Evolutionary conservation across 2,797 vertebrate genomes (phyloP).

Genomic region (Mormyrops attenuatus): DNA sequence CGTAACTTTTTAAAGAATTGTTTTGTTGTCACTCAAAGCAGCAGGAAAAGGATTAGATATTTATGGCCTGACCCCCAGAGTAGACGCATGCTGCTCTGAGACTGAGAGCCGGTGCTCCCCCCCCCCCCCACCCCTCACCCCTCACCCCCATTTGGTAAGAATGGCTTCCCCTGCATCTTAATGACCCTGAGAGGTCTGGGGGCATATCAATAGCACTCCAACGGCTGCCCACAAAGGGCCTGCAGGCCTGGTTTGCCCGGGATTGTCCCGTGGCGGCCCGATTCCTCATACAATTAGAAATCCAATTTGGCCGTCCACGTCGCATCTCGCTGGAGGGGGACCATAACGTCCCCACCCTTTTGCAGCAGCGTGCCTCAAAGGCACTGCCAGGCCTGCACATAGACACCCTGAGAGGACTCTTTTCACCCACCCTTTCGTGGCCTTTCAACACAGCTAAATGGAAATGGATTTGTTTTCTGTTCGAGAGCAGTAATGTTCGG

Average conservation of each 20-base stretch:
- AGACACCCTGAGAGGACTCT: neutral
- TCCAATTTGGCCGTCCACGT: conserved; percentile 73
- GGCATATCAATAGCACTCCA: conserved; percentile 81
- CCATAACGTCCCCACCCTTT: conserved; percentile 32
- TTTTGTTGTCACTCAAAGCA: conserved; percentile 68
- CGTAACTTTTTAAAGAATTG: conserved; percentile 54
- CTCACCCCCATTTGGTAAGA: conserved; percentile 41
- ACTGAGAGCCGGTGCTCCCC: conserved; percentile 65
- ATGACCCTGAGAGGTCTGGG: conserved; percentile 75
- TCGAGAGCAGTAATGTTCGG: neutral
- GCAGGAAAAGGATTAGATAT: conserved; percentile 71
- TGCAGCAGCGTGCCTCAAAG: conserved; percentile 48
- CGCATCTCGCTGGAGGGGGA: conserved; percentile 61
- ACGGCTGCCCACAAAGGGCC: conserved; percentile 73
- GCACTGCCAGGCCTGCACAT: neutral
- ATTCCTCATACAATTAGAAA: conserved; percentile 83
- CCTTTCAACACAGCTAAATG: neutral
- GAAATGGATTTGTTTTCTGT: neutral
- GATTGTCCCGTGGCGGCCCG: conserved; percentile 71
- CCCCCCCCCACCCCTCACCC: conserved; percentile 61
- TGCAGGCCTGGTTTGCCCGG: conserved; percentile 69
- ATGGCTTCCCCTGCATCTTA: conserved; percentile 76
- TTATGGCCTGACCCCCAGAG: conserved; percentile 63
- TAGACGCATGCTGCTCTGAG: conserved; percentile 73
- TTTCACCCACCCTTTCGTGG: neutral